Evolutionary conservation across 1,140 invertebrate genomes (phyloP), one percentile per base, ranked within the genome.

Genomic region (Drosophila kohkoa): DNA sequence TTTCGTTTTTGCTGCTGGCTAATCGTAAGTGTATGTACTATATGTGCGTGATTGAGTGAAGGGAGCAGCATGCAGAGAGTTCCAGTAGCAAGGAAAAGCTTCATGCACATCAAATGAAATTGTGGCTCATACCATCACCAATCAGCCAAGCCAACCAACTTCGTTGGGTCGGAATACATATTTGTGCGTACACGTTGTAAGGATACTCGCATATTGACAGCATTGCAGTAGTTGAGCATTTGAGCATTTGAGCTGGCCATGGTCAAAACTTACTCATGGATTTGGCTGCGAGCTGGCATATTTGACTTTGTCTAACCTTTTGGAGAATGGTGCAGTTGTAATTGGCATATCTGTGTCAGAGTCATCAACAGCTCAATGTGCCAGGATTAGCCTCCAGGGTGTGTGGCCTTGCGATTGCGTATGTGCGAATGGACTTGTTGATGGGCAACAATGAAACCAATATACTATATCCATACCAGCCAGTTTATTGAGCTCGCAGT

Each of bases 291-390:
- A 63, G 58, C 41, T 70, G 49, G 38, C 65, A 45, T 20, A 69
- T 74, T 69, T 74, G 65, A 74, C 71, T 74, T 74, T 74, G 63
- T 49, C 63, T 55, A 80, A 76, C 75, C 58, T 52, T 55, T 66
- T 41, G 65, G 65, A 68, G 57, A 41, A 32, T 69, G 58, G 25
- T 81, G 66, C 83, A 76, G 57, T 67, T 87, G 82, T 87, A 86
- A 86, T 86, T 86, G 82, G 75, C 82, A 76, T 77, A 73, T 87
- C 75, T 72, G 71, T 79, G 82, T 66, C 75, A 67, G 51, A 76
- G 62, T 57, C 77, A 63, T 72, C 57, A 71, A 45, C 63, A 58
- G 59, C 82, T 66, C 69, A 54, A 63, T 77, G 60, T 54, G 68
- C 54, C 55, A 69, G 64, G 20, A 74, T 69, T 74, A 69, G 65